These are phyloP conservation scores for Scaptodrosophila lebanonensis DNA, from an alignment of 1,140 invertebrate genomes.

Conservation along the genomic window DNA sequence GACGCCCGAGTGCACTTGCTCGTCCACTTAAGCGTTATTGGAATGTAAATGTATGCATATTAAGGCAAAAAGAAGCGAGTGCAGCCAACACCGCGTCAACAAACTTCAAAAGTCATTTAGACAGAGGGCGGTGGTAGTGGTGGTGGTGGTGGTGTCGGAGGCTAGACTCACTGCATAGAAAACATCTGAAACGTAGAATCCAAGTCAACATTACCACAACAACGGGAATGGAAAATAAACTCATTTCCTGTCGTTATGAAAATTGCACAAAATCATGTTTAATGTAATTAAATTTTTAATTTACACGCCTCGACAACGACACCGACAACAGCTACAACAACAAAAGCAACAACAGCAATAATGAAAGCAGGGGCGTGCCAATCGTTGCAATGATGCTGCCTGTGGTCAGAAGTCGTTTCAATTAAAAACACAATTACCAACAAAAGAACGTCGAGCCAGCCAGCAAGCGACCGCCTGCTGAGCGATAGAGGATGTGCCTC, in stretches of 20 bases:
- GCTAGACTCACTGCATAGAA: too few relatives aligned
- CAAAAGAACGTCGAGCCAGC: background rate
- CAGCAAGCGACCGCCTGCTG: background rate
- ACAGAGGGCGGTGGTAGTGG: too few relatives aligned
- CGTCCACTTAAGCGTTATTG: slow-evolving; percentile 73
- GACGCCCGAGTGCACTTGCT: slow-evolving; percentile 56
- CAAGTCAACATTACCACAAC: slow-evolving; percentile 1
- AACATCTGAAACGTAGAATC: slow-evolving; percentile 5
- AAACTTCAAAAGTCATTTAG: slow-evolving; percentile 72
- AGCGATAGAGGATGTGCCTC: slow-evolving; percentile 71
- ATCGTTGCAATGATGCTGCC: too few relatives aligned
- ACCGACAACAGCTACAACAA: too few relatives aligned
- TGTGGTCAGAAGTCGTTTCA: too few relatives aligned
- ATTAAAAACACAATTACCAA: slow-evolving; percentile 70
- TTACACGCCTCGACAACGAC: slow-evolving; percentile 49
- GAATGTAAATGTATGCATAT: slow-evolving; percentile 74
- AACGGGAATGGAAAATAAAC: background rate
- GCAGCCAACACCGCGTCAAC: slow-evolving; percentile 28
- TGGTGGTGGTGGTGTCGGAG: too few relatives aligned
- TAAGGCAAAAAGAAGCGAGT: slow-evolving; percentile 25
- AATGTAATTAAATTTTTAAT: slow-evolving; percentile 75
- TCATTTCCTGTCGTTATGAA: slow-evolving; percentile 10
- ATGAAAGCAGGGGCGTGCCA: too few relatives aligned
- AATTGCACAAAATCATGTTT: slow-evolving; percentile 49
- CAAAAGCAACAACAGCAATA: too few relatives aligned